Percentiles rank a stretch among this genome's conserved stretches.
Conservation (phyloP, 2,113 vertebrate species). For the Tangachromis dhanisi region DNA sequence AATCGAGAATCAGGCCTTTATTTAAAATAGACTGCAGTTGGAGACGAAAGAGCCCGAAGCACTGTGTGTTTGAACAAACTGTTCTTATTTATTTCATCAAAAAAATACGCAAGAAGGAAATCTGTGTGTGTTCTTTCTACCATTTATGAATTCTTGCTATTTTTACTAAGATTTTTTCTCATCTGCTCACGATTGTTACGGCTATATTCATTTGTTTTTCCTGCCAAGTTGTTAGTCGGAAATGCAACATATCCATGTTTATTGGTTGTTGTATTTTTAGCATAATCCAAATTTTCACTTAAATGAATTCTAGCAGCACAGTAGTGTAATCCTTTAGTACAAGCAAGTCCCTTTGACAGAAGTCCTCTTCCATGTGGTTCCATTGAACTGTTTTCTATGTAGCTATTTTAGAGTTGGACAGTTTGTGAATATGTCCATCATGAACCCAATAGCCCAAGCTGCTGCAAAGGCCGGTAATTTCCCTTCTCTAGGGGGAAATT, state of each 20-base stretch:
- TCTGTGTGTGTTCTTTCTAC: not conserved
- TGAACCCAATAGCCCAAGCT: not conserved
- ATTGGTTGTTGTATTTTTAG: not conserved
- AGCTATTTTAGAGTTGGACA: not conserved
- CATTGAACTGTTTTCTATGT: not conserved
- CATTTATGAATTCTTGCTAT: not conserved
- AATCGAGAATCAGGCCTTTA: not conserved
- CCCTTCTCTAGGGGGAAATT: constrained; percentile 5
- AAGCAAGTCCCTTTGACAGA: not conserved
- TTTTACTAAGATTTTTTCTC: not conserved
- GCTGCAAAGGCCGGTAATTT: not conserved
- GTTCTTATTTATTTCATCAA: not conserved
- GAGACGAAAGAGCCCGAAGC: not conserved
- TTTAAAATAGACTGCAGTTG: not conserved
- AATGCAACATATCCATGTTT: not conserved
- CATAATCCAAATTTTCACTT: not conserved
- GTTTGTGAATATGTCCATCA: not conserved
- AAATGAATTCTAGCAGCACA: not conserved
- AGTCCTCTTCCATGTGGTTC: not conserved
- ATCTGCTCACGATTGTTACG: not conserved
- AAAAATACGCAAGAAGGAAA: not conserved
- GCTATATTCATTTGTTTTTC: not conserved
- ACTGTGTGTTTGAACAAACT: not conserved
- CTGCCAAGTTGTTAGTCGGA: not conserved
- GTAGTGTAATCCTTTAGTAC: not conserved